Evolutionary conservation across 2,888 invertebrate genomes (phyloP).

Genomic region (Yponomeuta evonymella): DNA sequence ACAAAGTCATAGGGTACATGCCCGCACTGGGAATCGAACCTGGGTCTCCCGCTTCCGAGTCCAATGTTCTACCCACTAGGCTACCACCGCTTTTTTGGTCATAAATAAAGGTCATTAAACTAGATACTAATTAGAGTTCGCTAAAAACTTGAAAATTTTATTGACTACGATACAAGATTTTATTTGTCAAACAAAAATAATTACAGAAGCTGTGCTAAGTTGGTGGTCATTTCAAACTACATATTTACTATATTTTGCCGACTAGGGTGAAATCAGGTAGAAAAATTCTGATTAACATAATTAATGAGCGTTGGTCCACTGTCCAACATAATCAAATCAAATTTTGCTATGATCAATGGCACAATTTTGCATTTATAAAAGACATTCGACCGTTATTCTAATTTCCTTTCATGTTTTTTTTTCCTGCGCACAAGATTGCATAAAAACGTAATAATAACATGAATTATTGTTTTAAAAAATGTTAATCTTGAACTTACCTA

Average conservation of each 20-base stretch:
- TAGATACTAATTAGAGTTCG: too few species aligned
- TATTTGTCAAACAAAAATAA: too few species aligned
- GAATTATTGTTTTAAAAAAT: background rate
- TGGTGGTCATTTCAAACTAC: background rate
- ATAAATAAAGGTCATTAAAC: background rate
- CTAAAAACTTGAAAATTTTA: too few species aligned
- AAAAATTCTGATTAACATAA: background rate
- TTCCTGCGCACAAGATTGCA: background rate
- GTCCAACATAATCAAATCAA: background rate
- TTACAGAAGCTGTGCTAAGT: too few species aligned
- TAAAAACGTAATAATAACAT: background rate
- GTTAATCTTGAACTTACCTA: background rate
- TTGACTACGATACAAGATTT: too few species aligned
- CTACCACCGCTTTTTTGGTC: too few species aligned
- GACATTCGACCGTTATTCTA: background rate
- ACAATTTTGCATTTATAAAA: background rate
- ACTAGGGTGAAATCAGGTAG: background rate
- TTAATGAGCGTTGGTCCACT: background rate
- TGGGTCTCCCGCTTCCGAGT: too few species aligned
- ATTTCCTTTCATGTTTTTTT: background rate
- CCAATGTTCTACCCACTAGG: too few species aligned
- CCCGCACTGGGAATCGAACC: too few species aligned
- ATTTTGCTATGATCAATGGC: background rate
- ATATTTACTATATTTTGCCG: background rate
- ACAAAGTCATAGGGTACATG: too few species aligned